These are phyloP conservation scores for Linyphia triangularis DNA, from an alignment of 2,888 invertebrate species.

Conservation along the genomic window DNA sequence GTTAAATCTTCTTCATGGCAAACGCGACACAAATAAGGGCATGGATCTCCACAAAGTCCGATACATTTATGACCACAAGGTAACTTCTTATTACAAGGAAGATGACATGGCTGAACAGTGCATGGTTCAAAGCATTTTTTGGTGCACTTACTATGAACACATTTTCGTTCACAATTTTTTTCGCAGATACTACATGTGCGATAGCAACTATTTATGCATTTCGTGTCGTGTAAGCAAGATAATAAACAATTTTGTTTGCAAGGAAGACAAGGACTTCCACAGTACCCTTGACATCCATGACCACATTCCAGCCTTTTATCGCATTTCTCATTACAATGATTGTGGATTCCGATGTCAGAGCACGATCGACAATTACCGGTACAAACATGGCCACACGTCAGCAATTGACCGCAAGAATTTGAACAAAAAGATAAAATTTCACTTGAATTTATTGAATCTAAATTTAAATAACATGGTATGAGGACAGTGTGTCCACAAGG, in stretches of 20 bases:
- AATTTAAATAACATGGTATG: conserved; percentile 45
- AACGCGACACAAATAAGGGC: conserved; percentile 83
- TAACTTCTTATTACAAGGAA: conserved; percentile 78
- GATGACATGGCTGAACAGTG: conserved; percentile 78
- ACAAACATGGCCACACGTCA: conserved; percentile 78
- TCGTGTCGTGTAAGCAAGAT: conserved; percentile 77
- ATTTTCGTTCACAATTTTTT: conserved; percentile 4
- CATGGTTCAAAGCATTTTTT: conserved; percentile 80
- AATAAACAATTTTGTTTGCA: conserved; percentile 79
- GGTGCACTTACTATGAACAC: conserved; percentile 45
- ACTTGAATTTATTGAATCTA: background rate
- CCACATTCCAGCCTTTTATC: conserved; percentile 79
- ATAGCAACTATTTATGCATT: conserved; percentile 78
- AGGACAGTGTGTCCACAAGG: conserved; percentile 63
- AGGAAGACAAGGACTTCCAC: conserved; percentile 79
- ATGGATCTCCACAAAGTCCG: conserved; percentile 86
- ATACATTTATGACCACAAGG: conserved; percentile 84
- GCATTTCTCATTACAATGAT: conserved; percentile 78
- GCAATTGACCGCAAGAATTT: conserved; percentile 49
- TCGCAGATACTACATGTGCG: conserved; percentile 78
- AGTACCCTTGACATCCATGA: conserved; percentile 79
- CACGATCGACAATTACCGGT: conserved; percentile 79
- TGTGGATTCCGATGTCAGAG: conserved; percentile 79
- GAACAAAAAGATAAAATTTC: conserved; percentile 45
- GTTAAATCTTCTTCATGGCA: conserved; percentile 81